Percentiles rank a stretch among this genome's conserved stretches.
phyloP scores from a whole-genome alignment of 2,888 invertebrate species.

The Cyaniris semiargus region DNA sequence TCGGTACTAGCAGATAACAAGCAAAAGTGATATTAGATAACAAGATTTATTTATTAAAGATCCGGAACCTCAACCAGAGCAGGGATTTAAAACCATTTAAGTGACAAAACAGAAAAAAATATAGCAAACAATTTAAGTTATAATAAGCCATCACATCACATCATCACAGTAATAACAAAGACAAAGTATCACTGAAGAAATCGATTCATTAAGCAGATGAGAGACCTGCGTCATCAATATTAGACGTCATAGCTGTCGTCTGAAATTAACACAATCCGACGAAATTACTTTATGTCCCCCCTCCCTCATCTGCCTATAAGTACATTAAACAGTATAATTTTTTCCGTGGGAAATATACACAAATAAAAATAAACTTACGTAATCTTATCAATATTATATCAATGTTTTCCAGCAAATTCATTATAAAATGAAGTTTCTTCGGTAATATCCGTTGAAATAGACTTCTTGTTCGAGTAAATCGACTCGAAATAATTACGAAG shows the following conservation, averaged over 20 bases:
- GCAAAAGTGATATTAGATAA: constrained; percentile 24
- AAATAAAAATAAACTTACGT: no score
- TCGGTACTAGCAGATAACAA: neutral
- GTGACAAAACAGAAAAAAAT: neutral
- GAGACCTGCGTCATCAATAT: no score
- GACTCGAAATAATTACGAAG: constrained; percentile 38
- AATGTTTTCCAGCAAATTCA: neutral
- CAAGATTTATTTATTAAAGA: neutral
- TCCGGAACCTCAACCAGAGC: neutral
- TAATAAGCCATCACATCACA: neutral
- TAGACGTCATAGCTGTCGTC: no score
- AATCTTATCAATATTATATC: no score
- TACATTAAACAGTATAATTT: no score
- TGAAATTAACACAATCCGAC: no score
- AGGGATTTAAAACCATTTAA: neutral
- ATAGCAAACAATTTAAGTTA: neutral
- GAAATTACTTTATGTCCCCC: no score
- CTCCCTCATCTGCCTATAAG: no score
- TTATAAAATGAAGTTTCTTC: neutral
- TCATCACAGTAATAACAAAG: no score
- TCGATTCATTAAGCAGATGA: no score
- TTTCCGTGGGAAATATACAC: no score
- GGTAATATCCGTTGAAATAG: constrained; percentile 17
- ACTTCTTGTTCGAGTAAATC: constrained; percentile 30
- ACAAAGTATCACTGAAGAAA: no score